Conservation (phyloP, 1,140 invertebrate species). For the Diprion similis region DNA sequence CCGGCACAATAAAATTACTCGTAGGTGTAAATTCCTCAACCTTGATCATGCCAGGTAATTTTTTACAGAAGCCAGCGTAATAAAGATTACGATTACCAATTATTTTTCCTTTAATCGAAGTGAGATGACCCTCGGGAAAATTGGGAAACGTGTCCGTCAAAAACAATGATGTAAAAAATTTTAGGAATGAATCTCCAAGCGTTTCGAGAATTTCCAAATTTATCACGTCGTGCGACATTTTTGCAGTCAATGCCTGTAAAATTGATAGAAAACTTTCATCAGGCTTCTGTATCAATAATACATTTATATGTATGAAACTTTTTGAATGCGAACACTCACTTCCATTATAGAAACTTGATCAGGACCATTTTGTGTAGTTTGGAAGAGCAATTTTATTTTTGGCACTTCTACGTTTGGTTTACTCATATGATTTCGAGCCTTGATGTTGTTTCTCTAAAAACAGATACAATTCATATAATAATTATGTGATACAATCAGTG, state of each 20-base stretch:
- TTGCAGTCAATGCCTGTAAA: constrained; percentile 75
- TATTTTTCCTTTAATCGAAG: constrained; percentile 75
- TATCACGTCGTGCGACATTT: constrained; percentile 76
- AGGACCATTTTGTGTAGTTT: constrained; percentile 29
- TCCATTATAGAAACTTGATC: constrained; percentile 20
- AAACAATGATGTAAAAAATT: constrained; percentile 78
- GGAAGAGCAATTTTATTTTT: constrained; percentile 30
- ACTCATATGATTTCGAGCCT: constrained; percentile 19
- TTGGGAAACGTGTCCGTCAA: constrained; percentile 73
- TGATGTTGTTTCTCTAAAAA: constrained; percentile 17
- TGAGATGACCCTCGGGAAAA: constrained; percentile 80
- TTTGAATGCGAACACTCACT: constrained; percentile 28
- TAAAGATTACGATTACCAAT: constrained; percentile 85
- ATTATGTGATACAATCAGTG: no score
- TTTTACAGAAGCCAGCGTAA: constrained; percentile 66
- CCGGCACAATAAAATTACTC: constrained; percentile 74
- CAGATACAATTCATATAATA: constrained; percentile 14
- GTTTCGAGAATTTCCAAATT: constrained; percentile 86
- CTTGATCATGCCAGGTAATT: constrained; percentile 67
- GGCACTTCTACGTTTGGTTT: constrained; percentile 26
- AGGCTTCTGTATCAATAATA: no score
- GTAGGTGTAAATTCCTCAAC: constrained; percentile 70
- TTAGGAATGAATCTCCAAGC: constrained; percentile 89
- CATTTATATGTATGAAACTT: no score
- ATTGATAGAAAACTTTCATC: neutral